Percentiles rank a stretch among this genome's conserved stretches.
phyloP scores from a whole-genome alignment of 2,113 vertebrate genomes.

The Gallinago media region DNA sequence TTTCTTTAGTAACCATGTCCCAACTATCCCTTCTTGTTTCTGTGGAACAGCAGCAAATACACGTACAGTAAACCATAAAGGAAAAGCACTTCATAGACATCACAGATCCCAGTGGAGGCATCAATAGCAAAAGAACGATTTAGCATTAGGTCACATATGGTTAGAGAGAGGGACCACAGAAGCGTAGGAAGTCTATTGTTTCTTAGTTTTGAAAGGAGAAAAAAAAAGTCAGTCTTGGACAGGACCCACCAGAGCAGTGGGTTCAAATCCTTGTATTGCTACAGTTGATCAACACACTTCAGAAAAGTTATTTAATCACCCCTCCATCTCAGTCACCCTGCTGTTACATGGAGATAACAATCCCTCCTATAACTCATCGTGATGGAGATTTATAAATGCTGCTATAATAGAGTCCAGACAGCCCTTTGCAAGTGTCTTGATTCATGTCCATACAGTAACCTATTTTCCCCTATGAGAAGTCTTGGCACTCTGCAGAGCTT shows the following conservation, averaged over 20 bases:
- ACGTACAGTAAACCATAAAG: background rate
- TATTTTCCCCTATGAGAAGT: background rate
- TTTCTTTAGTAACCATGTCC: background rate
- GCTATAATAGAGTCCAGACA: background rate
- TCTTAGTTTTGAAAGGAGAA: background rate
- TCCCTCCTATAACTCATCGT: background rate
- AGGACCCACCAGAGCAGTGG: background rate
- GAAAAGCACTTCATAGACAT: background rate
- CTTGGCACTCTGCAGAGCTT: background rate
- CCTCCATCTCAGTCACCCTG: background rate
- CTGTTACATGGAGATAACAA: background rate
- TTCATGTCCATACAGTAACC: background rate
- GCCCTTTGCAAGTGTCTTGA: background rate
- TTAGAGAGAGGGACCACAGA: background rate
- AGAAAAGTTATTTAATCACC: background rate
- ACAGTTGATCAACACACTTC: background rate
- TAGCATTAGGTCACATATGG: background rate
- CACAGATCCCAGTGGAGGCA: background rate
- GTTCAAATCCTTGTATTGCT: background rate
- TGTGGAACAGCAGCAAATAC: background rate
- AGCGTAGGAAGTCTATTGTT: background rate
- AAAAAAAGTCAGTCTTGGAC: background rate
- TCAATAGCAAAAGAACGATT: background rate
- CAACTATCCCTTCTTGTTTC: slow-evolving; percentile 5
- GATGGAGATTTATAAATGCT: background rate